Conservation (phyloP, 2,888 invertebrate genomes). For the Zaprionus bogoriensis region DNA sequence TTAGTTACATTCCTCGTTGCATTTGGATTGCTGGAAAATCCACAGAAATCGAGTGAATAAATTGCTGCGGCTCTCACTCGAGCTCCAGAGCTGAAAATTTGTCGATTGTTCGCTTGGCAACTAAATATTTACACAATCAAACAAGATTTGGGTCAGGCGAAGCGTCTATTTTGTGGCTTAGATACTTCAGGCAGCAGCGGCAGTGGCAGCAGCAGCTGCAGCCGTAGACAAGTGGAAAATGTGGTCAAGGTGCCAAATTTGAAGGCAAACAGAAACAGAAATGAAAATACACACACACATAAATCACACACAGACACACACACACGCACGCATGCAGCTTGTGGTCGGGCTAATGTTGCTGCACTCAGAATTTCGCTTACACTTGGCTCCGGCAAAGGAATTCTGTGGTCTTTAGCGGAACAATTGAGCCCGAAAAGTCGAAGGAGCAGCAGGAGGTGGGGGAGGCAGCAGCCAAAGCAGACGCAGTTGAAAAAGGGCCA, state of each 20-base stretch:
- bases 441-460: neutral
- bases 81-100: too few species aligned
- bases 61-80: neutral
- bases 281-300: neutral
- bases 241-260: slow-evolving; percentile 53
- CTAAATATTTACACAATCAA: slow-evolving; percentile 68
- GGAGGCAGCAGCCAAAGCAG: slow-evolving; percentile 19
- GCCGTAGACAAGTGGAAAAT: slow-evolving; percentile 30
- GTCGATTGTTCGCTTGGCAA: slow-evolving; percentile 18
- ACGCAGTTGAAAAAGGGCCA: slow-evolving; percentile 43
- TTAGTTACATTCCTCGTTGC: neutral
- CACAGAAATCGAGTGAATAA: neutral
- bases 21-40: neutral
- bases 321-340: slow-evolving; percentile 17
- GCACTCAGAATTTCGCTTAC: slow-evolving; percentile 41
- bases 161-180: slow-evolving; percentile 62
- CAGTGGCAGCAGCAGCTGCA: slow-evolving; percentile 8
- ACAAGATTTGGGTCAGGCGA: slow-evolving; percentile 54
- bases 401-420: slow-evolving; percentile 46
- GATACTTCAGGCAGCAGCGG: slow-evolving; percentile 34
- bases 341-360: slow-evolving; percentile 41
- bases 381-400: slow-evolving; percentile 29
- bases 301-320: slow-evolving; percentile 3
- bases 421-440: slow-evolving; percentile 22
- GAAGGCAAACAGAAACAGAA: slow-evolving; percentile 27